Evolutionary conservation across 2,797 vertebrate genomes (phyloP).

Genomic region (Peromyscus eremicus): DNA sequence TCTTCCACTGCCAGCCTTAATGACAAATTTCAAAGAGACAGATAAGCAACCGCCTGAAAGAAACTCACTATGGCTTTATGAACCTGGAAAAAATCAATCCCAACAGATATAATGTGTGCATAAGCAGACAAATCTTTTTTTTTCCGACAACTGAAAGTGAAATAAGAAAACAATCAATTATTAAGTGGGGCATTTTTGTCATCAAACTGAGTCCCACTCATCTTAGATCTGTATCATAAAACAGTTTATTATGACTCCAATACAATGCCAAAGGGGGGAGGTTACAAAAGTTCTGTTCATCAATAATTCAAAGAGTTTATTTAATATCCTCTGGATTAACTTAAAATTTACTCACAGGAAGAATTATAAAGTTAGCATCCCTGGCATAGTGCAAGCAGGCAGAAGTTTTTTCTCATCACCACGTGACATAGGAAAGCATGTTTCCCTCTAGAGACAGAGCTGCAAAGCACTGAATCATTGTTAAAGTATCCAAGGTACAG

Average conservation of each 20-base stretch:
- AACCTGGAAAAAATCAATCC: conserved; percentile 43
- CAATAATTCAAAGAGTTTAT: conserved; percentile 24
- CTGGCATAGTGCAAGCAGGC: background rate
- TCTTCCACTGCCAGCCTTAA: background rate
- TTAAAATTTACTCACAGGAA: conserved; percentile 18
- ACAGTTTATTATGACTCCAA: conserved; percentile 43
- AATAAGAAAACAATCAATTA: conserved; percentile 66
- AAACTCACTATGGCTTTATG: conserved; percentile 37
- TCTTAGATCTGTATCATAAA: background rate
- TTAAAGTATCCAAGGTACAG: conserved; percentile 33
- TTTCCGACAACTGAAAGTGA: background rate
- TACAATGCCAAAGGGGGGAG: background rate
- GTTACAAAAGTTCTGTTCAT: background rate
- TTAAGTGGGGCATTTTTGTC: conserved; percentile 58
- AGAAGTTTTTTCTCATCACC: background rate
- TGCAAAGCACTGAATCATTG: conserved; percentile 51
- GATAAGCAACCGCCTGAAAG: background rate
- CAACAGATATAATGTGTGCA: background rate
- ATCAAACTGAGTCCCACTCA: background rate
- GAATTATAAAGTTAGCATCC: conserved; percentile 43
- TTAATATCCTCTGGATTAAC: conserved; percentile 54
- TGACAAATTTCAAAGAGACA: conserved; percentile 26
- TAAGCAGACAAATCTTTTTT: background rate
- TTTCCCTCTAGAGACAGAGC: background rate
- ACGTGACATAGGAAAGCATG: conserved; percentile 15